Evolutionary conservation across 2,888 invertebrate genomes (phyloP).

Genomic region (Plutella xylostella): DNA sequence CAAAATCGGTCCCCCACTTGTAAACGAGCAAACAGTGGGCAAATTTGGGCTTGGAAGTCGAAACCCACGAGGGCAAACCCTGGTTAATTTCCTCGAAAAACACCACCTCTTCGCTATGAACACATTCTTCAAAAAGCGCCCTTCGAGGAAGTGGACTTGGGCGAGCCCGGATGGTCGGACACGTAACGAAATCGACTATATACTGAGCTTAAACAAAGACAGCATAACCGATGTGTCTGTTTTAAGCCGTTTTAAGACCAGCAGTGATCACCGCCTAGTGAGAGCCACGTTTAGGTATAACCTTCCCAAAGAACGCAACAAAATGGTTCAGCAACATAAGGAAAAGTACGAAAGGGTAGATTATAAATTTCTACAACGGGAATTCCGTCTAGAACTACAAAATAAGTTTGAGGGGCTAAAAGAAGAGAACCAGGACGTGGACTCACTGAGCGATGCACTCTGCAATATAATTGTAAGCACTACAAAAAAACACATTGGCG

Average conservation of each 20-base stretch:
- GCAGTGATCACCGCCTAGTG: not conserved
- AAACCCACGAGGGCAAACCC: no score
- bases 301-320: not conserved
- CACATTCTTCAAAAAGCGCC: no score
- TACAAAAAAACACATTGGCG: not conserved
- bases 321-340: not conserved
- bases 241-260: not conserved
- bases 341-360: not conserved
- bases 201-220: not conserved
- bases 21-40: no score
- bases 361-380: not conserved
- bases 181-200: not conserved
- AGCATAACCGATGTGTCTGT: no score
- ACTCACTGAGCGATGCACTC: not conserved
- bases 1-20: no score
- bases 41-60: no score
- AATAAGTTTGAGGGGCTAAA: not conserved
- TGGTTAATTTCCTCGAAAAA: no score
- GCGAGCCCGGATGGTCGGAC: not conserved
- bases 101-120: no score
- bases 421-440: not conserved
- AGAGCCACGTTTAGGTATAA: not conserved
- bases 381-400: not conserved
- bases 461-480: not conserved
- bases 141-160: no score